Evolutionary conservation across 1,140 invertebrate species (phyloP).

Genomic region (Lepidotrigona ventralis): DNA sequence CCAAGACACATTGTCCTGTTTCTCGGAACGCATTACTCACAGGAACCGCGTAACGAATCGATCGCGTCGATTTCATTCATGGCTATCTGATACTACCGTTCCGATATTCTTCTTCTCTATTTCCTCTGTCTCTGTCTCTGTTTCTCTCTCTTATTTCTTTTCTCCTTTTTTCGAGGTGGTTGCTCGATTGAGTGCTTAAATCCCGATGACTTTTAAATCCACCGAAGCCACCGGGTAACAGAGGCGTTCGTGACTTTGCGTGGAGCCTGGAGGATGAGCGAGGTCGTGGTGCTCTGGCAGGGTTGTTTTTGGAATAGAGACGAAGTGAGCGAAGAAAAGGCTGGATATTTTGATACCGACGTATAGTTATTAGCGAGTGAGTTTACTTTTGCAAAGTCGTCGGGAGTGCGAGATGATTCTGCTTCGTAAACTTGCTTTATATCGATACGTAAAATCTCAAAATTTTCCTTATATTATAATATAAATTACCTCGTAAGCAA

Average conservation of each 20-base stretch:
- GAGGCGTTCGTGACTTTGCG: not conserved
- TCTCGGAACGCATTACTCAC: constrained; percentile 31
- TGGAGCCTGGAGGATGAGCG: not conserved
- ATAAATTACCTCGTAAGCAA: no score
- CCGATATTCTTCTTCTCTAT: not conserved
- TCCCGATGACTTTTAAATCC: constrained; percentile 30
- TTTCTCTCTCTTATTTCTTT: no score
- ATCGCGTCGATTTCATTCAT: constrained; percentile 31
- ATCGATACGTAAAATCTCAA: no score
- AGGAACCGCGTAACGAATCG: constrained; percentile 32
- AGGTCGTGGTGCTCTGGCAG: not conserved
- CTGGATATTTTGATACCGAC: not conserved
- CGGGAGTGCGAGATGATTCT: no score
- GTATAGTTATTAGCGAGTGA: no score
- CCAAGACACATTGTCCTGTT: constrained; percentile 38
- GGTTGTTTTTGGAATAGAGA: not conserved
- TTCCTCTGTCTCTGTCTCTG: no score
- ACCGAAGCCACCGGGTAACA: not conserved
- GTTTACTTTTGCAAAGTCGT: no score
- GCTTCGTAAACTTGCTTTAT: not conserved
- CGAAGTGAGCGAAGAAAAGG: not conserved
- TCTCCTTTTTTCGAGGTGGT: not conserved
- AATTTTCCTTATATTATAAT: not conserved
- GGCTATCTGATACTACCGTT: constrained; percentile 36
- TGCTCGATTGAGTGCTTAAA: constrained; percentile 32